Evolutionary conservation across 2,113 vertebrate species (phyloP).

Genomic region (Lycocorax pyrrhopterus): DNA sequence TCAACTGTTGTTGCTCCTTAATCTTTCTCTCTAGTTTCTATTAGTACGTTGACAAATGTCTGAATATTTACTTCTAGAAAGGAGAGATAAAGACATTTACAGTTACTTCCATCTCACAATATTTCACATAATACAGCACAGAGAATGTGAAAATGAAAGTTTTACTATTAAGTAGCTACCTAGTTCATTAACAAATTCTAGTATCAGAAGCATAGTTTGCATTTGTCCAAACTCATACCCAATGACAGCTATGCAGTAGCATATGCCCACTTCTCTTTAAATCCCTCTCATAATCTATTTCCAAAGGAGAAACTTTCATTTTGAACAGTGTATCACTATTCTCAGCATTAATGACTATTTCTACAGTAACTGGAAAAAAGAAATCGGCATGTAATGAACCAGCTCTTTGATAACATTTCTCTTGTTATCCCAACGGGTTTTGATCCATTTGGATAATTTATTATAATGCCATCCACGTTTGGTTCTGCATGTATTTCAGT

Average conservation of each 20-base stretch:
- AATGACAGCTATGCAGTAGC: neutral
- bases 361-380: neutral
- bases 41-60: conserved; percentile 19
- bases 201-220: neutral
- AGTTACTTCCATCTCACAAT: neutral
- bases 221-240: neutral
- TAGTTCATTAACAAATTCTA: neutral
- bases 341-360: neutral
- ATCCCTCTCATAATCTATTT: neutral
- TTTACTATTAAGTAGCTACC: neutral
- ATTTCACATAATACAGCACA: neutral
- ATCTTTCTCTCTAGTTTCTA: conserved; percentile 34
- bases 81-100: neutral
- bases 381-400: neutral
- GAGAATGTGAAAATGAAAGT: neutral
- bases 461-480: neutral
- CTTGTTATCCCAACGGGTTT: neutral
- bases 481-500: neutral
- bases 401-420: neutral
- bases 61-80: conserved; percentile 47
- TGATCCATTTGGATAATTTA: neutral
- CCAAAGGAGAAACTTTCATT: neutral
- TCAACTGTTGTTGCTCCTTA: neutral
- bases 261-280: neutral
- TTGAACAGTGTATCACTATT: neutral